A percentile compares a stretch with the other conserved stretches of the same genome.
These are phyloP conservation scores for Rhinella marina DNA, from an alignment of 2,797 vertebrate genomes.

Conservation along the genomic window DNA sequence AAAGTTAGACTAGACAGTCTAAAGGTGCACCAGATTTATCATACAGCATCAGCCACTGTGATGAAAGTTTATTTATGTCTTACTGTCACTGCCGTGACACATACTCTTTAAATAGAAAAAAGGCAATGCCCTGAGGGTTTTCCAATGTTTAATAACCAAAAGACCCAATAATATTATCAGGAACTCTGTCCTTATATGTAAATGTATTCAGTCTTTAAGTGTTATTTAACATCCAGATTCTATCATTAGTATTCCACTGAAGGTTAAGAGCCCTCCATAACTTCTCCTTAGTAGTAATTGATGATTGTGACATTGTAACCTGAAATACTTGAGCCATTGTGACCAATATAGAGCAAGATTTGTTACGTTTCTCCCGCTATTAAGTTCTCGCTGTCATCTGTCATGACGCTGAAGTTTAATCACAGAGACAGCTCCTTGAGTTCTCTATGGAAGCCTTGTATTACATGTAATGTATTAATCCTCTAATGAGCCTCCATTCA, in stretches of 20 bases:
- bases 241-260: slow-evolving; percentile 35
- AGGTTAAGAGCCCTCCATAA: slow-evolving; percentile 17
- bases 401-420: slow-evolving; percentile 49
- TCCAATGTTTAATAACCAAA: neutral
- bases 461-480: slow-evolving; percentile 57
- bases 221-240: slow-evolving; percentile 23
- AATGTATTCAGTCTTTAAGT: slow-evolving; percentile 26
- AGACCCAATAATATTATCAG: slow-evolving; percentile 48
- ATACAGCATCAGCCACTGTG: too few relatives aligned
- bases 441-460: slow-evolving; percentile 54
- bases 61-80: too few relatives aligned
- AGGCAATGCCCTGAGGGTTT: neutral
- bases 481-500: slow-evolving; percentile 60
- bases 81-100: too few relatives aligned
- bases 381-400: slow-evolving; percentile 53
- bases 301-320: slow-evolving; percentile 55
- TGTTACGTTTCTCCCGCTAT: slow-evolving; percentile 48
- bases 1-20: too few relatives aligned
- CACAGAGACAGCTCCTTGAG: slow-evolving; percentile 49
- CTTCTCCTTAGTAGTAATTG: slow-evolving; percentile 40
- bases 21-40: too few relatives aligned
- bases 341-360: slow-evolving; percentile 41
- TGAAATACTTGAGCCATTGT: slow-evolving; percentile 45
- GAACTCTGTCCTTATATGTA: slow-evolving; percentile 44
- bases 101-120: neutral